These are phyloP conservation scores for Ursus arctos DNA, from an alignment of 2,113 vertebrate genomes.

Conservation along the genomic window DNA sequence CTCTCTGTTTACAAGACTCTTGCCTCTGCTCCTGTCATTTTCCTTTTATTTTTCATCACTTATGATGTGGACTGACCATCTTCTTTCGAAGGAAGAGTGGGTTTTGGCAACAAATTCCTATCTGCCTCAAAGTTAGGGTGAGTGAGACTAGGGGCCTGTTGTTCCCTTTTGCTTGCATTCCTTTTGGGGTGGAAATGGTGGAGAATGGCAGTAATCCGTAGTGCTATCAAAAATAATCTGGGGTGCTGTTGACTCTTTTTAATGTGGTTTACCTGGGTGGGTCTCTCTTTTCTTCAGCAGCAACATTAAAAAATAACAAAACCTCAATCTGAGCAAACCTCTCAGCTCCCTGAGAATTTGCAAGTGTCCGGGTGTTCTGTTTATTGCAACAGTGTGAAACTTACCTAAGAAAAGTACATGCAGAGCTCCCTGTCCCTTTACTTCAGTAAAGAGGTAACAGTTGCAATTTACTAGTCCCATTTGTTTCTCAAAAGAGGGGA, in stretches of 20 bases:
- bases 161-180: background rate
- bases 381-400: slow-evolving; percentile 49
- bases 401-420: slow-evolving; percentile 36
- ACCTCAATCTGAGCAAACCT: background rate
- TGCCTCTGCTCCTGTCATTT: background rate
- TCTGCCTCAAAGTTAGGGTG: background rate
- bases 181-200: background rate
- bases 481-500: slow-evolving; percentile 52
- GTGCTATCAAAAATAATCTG: background rate
- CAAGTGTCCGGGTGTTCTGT: background rate
- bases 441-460: slow-evolving; percentile 44
- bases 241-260: background rate
- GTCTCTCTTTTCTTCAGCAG: background rate
- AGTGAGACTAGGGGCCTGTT: background rate
- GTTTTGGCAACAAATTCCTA: background rate
- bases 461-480: slow-evolving; percentile 29
- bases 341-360: background rate
- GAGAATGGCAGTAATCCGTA: background rate
- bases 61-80: background rate
- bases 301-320: slow-evolving; percentile 22
- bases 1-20: background rate
- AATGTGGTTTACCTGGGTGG: background rate
- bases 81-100: background rate
- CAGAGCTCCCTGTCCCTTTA: slow-evolving; percentile 35
- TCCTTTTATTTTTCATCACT: background rate